phyloP scores from a whole-genome alignment of 2,888 invertebrate genomes.

The Drosophila neonasuta region DNA sequence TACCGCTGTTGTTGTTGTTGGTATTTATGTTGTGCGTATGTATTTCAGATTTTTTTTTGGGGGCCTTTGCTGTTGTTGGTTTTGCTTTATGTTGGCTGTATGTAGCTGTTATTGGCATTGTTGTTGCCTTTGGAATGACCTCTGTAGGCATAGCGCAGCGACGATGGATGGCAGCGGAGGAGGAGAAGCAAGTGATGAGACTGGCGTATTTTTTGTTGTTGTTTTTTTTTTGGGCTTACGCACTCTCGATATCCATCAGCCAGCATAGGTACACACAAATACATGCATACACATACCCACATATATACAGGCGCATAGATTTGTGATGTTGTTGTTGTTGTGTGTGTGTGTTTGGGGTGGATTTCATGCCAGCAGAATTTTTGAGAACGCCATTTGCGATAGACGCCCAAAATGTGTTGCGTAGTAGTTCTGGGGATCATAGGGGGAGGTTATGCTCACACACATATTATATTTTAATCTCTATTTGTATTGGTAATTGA shows the following conservation, averaged over 20 bases:
- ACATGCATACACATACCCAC: background rate
- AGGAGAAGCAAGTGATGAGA: slow-evolving; percentile 15
- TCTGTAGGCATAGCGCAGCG: slow-evolving; percentile 69
- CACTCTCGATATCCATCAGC: slow-evolving; percentile 56
- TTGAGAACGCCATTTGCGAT: slow-evolving; percentile 54
- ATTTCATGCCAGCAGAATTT: slow-evolving; percentile 51
- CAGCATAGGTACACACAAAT: slow-evolving; percentile 17
- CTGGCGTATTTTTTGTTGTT: slow-evolving; percentile 19
- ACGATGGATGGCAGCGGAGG: background rate
- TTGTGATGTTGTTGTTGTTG: slow-evolving; percentile 21
- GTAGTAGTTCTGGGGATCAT: slow-evolving; percentile 40
- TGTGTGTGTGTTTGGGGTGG: slow-evolving; percentile 55
- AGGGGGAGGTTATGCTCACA: slow-evolving; percentile 9
- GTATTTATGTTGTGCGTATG: slow-evolving; percentile 17
- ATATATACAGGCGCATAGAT: background rate
- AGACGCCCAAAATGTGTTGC: slow-evolving; percentile 38
- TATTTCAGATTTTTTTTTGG: slow-evolving; percentile 41
- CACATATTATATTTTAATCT: background rate
- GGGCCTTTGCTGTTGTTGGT: slow-evolving; percentile 39
- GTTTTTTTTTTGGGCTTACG: slow-evolving; percentile 40
- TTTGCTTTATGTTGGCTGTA: slow-evolving; percentile 56
- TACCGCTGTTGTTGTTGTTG: slow-evolving; percentile 28
- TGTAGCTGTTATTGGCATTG: slow-evolving; percentile 62
- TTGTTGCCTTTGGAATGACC: slow-evolving; percentile 81
- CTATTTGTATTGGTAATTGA: background rate